Evolutionary conservation across 2,888 invertebrate species (phyloP).

Genomic region (Limnephilus marmoratus): DNA sequence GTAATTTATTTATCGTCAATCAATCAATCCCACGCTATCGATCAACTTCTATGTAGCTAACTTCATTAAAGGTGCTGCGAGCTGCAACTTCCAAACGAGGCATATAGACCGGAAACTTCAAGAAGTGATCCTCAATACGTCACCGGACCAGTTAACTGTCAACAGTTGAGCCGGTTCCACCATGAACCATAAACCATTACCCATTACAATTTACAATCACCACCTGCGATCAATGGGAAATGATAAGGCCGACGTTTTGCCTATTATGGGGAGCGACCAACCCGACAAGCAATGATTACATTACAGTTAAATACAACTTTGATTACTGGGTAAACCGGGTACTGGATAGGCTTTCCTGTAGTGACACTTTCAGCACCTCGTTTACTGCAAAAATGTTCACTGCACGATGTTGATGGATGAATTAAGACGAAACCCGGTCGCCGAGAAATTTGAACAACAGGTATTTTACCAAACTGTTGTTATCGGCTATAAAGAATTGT

Average conservation of each 20-base stretch:
- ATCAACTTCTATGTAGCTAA: no score
- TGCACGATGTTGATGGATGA: background rate
- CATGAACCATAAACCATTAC: background rate
- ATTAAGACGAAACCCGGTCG: no score
- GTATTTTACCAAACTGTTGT: no score
- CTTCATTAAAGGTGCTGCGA: no score
- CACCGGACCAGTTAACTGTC: constrained; percentile 12
- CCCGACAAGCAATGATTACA: background rate
- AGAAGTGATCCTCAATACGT: background rate
- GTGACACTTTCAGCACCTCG: background rate
- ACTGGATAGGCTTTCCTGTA: background rate
- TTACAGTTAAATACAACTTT: background rate
- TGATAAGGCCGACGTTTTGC: background rate
- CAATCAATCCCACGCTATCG: background rate
- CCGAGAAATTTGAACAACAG: no score
- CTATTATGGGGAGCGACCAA: background rate
- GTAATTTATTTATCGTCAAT: background rate
- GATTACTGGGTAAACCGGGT: background rate
- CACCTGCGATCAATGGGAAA: background rate
- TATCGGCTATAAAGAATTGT: no score
- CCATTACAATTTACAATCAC: background rate
- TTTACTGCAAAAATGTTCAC: background rate
- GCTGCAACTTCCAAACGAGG: background rate
- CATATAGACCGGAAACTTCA: constrained; percentile 17
- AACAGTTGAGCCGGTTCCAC: background rate